Conservation (phyloP, 2,113 vertebrate genomes). For the Gallinago paraguaiae region DNA sequence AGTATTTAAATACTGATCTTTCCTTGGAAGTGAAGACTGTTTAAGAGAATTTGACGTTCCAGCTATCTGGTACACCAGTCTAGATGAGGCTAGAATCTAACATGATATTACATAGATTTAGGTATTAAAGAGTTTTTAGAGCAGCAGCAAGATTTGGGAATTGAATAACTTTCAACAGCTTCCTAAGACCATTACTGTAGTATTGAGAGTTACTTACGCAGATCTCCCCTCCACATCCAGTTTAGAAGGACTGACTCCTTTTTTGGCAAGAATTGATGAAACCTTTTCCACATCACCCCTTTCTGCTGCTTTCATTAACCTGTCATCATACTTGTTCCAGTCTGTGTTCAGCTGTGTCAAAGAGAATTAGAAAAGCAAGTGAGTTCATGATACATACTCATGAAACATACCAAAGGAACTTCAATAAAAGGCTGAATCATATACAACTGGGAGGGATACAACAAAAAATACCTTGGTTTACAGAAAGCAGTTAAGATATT, state of each 20-base stretch:
- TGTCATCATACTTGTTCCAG: conserved; percentile 98
- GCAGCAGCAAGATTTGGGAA: not conserved
- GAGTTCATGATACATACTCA: not conserved
- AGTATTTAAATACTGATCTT: not conserved
- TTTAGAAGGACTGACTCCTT: conserved; percentile 91
- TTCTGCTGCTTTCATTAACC: conserved; percentile 97
- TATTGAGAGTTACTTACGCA: conserved; percentile 82
- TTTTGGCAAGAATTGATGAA: conserved; percentile 89
- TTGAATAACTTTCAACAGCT: accelerated
- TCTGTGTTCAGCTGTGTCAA: conserved; percentile 83
- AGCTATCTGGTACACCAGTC: not conserved
- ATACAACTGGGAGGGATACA: accelerated
- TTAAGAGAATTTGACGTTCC: not conserved
- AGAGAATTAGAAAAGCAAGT: not conserved
- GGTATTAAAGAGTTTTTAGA: accelerated
- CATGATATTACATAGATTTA: accelerated
- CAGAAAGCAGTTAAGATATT: accelerated
- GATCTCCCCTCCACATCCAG: conserved; percentile 94
- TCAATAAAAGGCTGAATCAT: not conserved
- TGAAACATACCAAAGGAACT: not conserved
- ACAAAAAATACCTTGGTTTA: accelerated
- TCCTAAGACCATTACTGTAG: accelerated
- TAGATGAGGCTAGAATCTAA: not conserved
- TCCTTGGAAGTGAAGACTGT: not conserved
- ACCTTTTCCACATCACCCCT: conserved; percentile 94